phyloP scores from a whole-genome alignment of 2,888 invertebrate species.

The Podotricha telesiphe region DNA sequence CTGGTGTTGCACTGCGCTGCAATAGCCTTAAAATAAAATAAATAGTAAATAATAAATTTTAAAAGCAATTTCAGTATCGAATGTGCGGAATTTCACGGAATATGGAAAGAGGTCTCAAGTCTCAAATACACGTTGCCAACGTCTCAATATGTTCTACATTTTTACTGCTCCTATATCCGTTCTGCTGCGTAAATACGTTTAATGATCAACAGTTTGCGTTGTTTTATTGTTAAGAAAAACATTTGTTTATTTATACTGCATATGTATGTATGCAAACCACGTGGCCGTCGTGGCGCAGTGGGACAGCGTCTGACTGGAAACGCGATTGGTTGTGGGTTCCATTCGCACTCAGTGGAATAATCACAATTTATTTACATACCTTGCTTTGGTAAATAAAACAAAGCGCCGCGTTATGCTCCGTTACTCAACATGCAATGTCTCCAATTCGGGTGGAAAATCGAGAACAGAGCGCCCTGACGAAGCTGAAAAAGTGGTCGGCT shows the following conservation, averaged over 20 bases:
- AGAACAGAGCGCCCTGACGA: too few species aligned
- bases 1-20: too few species aligned
- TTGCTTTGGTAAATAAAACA: too few species aligned
- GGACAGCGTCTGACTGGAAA: too few species aligned
- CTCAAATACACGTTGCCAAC: constrained; percentile 66
- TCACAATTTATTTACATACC: too few species aligned
- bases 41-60: neutral
- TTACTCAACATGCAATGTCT: too few species aligned
- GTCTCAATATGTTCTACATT: constrained; percentile 79
- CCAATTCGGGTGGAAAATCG: too few species aligned
- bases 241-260: constrained; percentile 76
- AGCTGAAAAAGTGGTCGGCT: too few species aligned
- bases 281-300: too few species aligned
- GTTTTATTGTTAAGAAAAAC: constrained; percentile 79
- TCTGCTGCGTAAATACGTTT: constrained; percentile 79
- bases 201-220: constrained; percentile 82
- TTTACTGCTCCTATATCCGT: constrained; percentile 80
- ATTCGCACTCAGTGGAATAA: too few species aligned
- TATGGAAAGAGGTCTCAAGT: constrained; percentile 53
- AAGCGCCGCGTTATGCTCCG: too few species aligned
- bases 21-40: neutral
- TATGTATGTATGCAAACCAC: constrained; percentile 62
- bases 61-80: neutral
- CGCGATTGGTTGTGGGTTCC: too few species aligned
- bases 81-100: neutral